A percentile compares a stretch with the other conserved stretches of the same genome.
phyloP scores from a whole-genome alignment of 2,797 vertebrate species.

The Menidia menidia region DNA sequence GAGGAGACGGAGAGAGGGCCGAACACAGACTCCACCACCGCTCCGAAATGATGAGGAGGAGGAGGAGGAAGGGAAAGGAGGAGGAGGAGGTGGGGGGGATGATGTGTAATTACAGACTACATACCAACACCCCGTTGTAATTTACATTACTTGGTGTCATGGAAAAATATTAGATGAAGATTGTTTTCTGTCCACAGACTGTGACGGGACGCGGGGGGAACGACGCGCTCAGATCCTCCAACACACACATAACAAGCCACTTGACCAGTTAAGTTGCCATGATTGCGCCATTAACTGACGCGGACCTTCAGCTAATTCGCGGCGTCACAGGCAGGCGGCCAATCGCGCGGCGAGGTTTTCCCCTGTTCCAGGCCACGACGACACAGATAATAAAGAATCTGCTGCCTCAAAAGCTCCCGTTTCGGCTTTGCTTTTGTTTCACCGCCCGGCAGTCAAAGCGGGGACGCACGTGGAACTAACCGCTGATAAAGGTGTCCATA shows the following conservation, averaged over 20 bases:
- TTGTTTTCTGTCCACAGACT: conserved; percentile 64
- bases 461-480: not conserved
- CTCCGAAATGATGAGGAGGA: conserved; percentile 38
- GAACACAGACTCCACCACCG: conserved; percentile 28
- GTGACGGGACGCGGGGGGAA: conserved; percentile 27
- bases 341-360: conserved; percentile 23
- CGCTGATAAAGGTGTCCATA: conserved; percentile 16
- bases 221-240: conserved; percentile 2
- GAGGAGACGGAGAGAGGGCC: conserved; percentile 43
- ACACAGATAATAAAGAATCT: too few species aligned
- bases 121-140: conserved; percentile 68
- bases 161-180: conserved; percentile 67
- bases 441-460: not conserved
- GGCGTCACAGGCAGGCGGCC: conserved; percentile 37
- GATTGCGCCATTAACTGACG: conserved; percentile 55
- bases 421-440: not conserved
- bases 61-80: conserved; percentile 10
- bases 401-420: not conserved
- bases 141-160: conserved; percentile 70
- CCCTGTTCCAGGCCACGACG: not conserved
- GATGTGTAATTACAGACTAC: conserved; percentile 78
- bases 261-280: conserved; percentile 64
- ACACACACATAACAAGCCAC: conserved; percentile 47
- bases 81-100: conserved; percentile 13
- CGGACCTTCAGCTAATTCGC: conserved; percentile 46